phyloP scores from a whole-genome alignment of 2,113 vertebrate genomes.

The Eonycteris spelaea region DNA sequence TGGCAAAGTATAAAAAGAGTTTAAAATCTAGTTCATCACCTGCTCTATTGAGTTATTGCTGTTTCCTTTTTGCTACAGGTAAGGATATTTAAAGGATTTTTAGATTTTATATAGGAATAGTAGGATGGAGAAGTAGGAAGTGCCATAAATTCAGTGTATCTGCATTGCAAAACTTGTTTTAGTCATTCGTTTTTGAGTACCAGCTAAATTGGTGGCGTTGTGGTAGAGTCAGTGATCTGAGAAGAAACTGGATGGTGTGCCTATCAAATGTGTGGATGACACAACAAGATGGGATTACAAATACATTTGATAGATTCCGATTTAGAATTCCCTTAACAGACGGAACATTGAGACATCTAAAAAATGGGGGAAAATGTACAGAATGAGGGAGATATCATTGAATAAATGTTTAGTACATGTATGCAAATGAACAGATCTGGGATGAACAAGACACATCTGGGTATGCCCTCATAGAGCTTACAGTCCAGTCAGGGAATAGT shows the following conservation, averaged over 20 bases:
- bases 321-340: slow-evolving; percentile 19
- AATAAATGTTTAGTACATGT: slow-evolving; percentile 13
- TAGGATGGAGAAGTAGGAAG: slow-evolving; percentile 9
- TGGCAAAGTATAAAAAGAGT: slow-evolving; percentile 78
- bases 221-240: background rate
- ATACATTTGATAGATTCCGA: background rate
- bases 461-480: background rate
- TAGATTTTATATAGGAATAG: slow-evolving; percentile 8
- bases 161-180: background rate
- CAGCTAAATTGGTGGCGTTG: background rate
- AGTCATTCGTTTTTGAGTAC: background rate
- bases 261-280: background rate
- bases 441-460: background rate
- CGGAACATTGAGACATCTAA: background rate
- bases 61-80: slow-evolving; percentile 89
- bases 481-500: background rate
- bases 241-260: background rate
- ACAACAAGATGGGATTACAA: background rate
- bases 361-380: background rate
- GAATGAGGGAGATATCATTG: background rate
- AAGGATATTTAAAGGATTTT: slow-evolving; percentile 56
- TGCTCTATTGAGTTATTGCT: slow-evolving; percentile 87
- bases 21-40: slow-evolving; percentile 91
- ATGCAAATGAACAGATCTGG: background rate
- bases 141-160: background rate